Evolutionary conservation across 2,797 vertebrate genomes (phyloP).

Genomic region (Cuculus canorus): DNA sequence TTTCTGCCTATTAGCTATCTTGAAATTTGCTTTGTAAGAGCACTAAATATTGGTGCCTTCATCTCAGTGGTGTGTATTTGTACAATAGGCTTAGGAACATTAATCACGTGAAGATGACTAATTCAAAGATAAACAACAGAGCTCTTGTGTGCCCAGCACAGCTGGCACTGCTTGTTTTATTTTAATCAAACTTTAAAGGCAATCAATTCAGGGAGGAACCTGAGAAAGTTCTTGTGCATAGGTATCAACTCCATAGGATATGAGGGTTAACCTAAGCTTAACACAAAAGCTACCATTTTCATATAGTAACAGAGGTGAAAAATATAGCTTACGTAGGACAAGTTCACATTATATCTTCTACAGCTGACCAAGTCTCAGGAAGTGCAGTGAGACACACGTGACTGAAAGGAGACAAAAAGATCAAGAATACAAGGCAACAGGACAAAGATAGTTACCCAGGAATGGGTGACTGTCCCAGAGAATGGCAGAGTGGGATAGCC

Average conservation of each 20-base stretch:
- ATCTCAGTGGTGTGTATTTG: neutral
- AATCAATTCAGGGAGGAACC: neutral
- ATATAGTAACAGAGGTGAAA: neutral
- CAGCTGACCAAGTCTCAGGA: neutral
- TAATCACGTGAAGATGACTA: conserved; percentile 42
- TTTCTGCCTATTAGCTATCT: neutral
- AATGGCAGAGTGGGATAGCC: neutral
- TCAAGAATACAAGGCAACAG: neutral
- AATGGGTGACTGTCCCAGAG: neutral
- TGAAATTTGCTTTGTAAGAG: neutral
- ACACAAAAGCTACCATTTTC: neutral
- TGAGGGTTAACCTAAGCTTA: neutral
- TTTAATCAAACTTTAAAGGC: neutral
- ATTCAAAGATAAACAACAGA: conserved; percentile 17
- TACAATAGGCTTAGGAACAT: neutral
- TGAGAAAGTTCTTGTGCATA: neutral
- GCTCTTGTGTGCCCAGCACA: neutral
- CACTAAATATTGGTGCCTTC: neutral
- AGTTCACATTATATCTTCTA: neutral
- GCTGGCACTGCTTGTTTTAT: neutral
- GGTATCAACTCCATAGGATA: neutral
- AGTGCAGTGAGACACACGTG: neutral
- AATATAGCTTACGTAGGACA: neutral
- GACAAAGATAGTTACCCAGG: neutral
- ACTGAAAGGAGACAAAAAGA: neutral